These are phyloP conservation scores for Petrocephalus zakoni DNA, from an alignment of 2,113 vertebrate genomes.

Conservation along the genomic window DNA sequence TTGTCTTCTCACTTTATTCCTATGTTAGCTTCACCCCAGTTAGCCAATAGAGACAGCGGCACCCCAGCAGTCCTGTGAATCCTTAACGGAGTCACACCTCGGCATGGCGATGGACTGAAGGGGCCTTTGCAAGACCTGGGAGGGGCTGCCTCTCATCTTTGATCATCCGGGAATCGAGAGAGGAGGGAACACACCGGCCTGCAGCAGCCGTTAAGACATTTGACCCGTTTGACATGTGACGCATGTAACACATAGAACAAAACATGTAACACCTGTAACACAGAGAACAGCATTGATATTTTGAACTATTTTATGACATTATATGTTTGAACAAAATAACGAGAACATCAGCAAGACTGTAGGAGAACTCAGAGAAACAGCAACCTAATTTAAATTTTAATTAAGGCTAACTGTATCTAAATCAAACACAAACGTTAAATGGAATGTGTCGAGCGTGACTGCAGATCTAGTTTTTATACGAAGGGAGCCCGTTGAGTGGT, in stretches of 20 bases:
- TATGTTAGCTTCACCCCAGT: not conserved
- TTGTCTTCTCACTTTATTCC: not conserved
- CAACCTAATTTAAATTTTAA: conserved; percentile 6
- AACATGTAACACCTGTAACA: not conserved
- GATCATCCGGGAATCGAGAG: not conserved
- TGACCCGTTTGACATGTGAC: not conserved
- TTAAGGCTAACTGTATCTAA: not conserved
- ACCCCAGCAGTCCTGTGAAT: not conserved
- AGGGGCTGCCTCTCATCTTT: not conserved
- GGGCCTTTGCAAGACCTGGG: not conserved
- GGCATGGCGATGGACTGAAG: not conserved
- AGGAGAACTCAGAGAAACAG: not conserved
- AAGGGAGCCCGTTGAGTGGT: not conserved
- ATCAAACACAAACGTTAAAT: not conserved
- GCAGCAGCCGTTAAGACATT: not conserved
- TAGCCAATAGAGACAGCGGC: not conserved
- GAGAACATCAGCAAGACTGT: not conserved
- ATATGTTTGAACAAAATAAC: not conserved
- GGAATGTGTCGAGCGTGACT: not conserved
- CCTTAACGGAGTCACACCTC: not conserved
- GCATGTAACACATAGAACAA: not conserved
- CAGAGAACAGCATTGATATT: not conserved
- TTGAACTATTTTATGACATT: not conserved
- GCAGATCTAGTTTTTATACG: not conserved
- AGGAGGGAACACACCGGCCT: not conserved